phyloP scores from a whole-genome alignment of 1,140 invertebrate species.

The Cherax destructor region DNA sequence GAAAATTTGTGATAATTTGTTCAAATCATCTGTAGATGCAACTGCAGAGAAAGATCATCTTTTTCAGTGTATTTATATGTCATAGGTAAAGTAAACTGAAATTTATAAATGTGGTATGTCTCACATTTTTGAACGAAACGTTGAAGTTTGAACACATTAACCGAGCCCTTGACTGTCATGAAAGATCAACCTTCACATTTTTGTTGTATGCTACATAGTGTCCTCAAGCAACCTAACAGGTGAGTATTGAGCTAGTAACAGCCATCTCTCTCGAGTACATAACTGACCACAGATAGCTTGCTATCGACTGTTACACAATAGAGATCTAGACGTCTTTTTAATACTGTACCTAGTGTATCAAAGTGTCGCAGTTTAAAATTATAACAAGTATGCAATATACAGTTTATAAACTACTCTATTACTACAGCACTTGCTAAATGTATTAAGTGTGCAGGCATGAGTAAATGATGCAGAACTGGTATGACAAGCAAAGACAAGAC shows the following conservation, averaged over 20 bases:
- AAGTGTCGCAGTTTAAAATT: slow-evolving; percentile 17
- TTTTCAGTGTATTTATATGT: not conserved
- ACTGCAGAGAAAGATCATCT: not conserved
- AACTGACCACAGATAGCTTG: slow-evolving; percentile 1
- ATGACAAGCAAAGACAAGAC: not conserved
- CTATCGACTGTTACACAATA: slow-evolving; percentile 3
- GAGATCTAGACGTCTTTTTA: slow-evolving; percentile 19
- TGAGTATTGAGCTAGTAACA: slow-evolving; percentile 30
- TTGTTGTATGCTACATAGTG: not conserved
- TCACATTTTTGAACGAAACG: not conserved
- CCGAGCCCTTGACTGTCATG: not conserved
- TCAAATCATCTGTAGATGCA: not conserved
- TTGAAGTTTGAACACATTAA: not conserved
- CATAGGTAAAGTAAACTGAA: not conserved
- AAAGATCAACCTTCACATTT: not conserved
- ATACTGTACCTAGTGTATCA: not conserved
- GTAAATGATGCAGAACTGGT: not conserved
- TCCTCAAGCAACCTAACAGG: slow-evolving; percentile 5
- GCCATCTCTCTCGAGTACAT: not conserved
- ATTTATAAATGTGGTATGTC: not conserved
- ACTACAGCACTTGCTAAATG: not conserved
- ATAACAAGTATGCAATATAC: slow-evolving; percentile 4
- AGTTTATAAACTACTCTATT: not conserved
- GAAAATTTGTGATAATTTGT: not conserved
- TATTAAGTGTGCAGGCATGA: slow-evolving; percentile 13